Evolutionary conservation across 2,113 vertebrate genomes (phyloP), one percentile per base, ranked within the genome.

Genomic region (Xiphophorus hellerii): DNA sequence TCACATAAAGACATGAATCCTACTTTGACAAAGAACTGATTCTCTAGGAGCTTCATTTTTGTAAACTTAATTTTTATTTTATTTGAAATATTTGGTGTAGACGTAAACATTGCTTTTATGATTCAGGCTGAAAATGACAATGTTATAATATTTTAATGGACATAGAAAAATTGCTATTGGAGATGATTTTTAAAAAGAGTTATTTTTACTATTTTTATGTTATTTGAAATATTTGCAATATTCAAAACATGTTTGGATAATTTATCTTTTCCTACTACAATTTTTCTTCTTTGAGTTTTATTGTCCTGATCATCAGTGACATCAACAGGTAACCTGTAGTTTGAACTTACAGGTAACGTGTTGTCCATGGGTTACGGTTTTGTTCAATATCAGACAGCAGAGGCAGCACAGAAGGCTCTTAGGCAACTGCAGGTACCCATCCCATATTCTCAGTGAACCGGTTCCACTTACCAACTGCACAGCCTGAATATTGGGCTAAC

Each of bases 321-420:
- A 42, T 17, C 22, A 42, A 5, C 3, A 42, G 25, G 6, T 51
- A 11, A 9, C 29, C 66, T 80, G 25, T 76, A 58, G 22, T 31
- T 44, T 80, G 12, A 25, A 73, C 71, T 69, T 80, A 39, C 80
- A 99, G 97, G 97, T n/a, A 76, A 80, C 1, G 75, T 96, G 61
- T 94, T 97, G 1, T 97, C 98, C 7, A 97, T 99, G 98, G 98
- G 97, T 20, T 99, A 98, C 68, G 98, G 98, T 0, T 99, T 99
- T 88, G 95, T 99, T 85, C 96, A 96, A 61, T 99, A 96, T 90
- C 94, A 81, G 92, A 97, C 94, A 60, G 94, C 96, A 0, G 95
- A 97, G 77, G 87, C 94, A 0, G 97, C 98, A 42, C 95, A 99
- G 92, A 99, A 97, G 77, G 98, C 98, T 4, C 90, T 99, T 77